Conservation (phyloP, 2,888 invertebrate species). For the Odontocerum albicorne region DNA sequence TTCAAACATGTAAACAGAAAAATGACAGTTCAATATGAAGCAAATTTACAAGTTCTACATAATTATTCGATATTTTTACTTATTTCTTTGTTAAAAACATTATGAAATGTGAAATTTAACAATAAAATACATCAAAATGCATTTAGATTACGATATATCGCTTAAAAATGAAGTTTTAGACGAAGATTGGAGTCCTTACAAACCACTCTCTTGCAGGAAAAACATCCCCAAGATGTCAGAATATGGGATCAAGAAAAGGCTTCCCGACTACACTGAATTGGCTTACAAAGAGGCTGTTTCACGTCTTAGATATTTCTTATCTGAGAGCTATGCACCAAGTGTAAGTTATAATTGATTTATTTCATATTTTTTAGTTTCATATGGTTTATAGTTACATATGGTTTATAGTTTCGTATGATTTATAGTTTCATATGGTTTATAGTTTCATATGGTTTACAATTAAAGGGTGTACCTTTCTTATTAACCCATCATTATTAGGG, state of each 20-base stretch:
- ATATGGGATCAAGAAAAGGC: slow-evolving; percentile 58
- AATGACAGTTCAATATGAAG: no score
- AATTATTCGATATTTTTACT: no score
- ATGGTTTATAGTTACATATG: no score
- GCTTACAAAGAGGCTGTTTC: slow-evolving; percentile 85
- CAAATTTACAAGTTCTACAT: no score
- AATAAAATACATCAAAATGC: not conserved
- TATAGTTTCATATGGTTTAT: no score
- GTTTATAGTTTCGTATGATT: no score
- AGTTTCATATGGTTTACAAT: no score
- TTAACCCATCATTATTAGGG: no score
- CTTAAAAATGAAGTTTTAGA: not conserved
- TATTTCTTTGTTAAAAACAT: no score
- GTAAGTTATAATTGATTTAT: slow-evolving; percentile 44
- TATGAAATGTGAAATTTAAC: not conserved
- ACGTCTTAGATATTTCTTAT: slow-evolving; percentile 73
- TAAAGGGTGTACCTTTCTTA: no score
- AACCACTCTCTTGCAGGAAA: slow-evolving; percentile 20
- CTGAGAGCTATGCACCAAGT: slow-evolving; percentile 72
- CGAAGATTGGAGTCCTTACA: not conserved
- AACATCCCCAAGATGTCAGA: slow-evolving; percentile 47
- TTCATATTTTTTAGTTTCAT: not conserved
- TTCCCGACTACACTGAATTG: slow-evolving; percentile 79
- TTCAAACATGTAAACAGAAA: no score
- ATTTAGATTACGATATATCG: slow-evolving; percentile 1